Conservation (phyloP, 2,113 vertebrate genomes). For the Tragelaphus imberbis region DNA sequence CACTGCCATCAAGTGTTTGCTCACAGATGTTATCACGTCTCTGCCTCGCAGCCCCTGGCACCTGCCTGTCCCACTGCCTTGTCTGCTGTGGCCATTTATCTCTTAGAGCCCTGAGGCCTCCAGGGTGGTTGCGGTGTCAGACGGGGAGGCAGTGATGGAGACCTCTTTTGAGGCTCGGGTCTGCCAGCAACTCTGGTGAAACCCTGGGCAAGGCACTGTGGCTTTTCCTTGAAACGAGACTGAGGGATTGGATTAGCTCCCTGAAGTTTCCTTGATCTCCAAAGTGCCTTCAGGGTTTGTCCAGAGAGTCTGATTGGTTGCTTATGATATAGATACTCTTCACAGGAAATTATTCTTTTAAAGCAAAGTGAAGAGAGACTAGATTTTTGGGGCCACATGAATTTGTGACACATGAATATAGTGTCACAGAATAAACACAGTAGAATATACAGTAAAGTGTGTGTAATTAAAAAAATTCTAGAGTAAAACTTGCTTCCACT, state of each 20-base stretch:
- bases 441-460: background rate
- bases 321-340: background rate
- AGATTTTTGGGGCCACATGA: background rate
- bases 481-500: background rate
- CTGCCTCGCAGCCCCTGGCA: background rate
- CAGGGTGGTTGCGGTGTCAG: too few relatives aligned
- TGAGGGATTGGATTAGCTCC: background rate
- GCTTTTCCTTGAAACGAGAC: background rate
- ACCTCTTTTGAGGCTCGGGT: background rate
- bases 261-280: background rate
- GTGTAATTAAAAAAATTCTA: too few relatives aligned
- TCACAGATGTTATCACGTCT: background rate
- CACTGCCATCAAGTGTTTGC: background rate
- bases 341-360: background rate
- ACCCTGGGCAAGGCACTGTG: background rate
- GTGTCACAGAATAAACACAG: background rate
- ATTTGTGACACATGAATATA: too few relatives aligned
- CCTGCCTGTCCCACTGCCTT: background rate
- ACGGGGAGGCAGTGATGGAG: background rate
- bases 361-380: background rate
- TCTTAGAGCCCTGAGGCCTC: background rate
- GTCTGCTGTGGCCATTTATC: background rate
- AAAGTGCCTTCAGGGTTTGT: background rate
- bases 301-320: background rate
- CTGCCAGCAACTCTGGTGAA: background rate